These are phyloP conservation scores for Desmophyllum pertusum DNA, from an alignment of 92 coral and sea anemone species.

Conservation along the genomic window DNA sequence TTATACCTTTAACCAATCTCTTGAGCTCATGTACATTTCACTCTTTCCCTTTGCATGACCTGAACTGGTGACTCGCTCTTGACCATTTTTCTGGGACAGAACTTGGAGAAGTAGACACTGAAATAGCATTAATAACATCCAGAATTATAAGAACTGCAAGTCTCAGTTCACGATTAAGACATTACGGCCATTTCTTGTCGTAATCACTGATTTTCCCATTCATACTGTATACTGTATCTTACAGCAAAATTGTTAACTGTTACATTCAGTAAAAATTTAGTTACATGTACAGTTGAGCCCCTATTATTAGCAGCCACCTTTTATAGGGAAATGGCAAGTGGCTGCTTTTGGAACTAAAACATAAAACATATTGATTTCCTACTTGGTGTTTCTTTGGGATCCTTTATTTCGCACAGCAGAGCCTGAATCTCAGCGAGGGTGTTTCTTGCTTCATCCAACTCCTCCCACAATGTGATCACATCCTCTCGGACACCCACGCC, in stretches of 20 bases:
- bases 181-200: too few relatives aligned
- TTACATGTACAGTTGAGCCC: too few relatives aligned
- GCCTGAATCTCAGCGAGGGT: slow-evolving; percentile 96
- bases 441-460: slow-evolving; percentile 93
- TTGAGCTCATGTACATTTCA: slow-evolving; percentile 96
- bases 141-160: too few relatives aligned
- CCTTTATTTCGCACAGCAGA: slow-evolving; percentile 78
- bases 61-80: not conserved
- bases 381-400: slow-evolving; percentile 81
- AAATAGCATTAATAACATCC: not conserved
- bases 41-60: slow-evolving; percentile 50
- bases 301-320: too few relatives aligned
- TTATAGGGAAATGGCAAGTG: not conserved
- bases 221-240: too few relatives aligned
- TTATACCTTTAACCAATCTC: slow-evolving; percentile 98
- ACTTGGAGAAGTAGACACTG: slow-evolving; percentile 31
- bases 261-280: too few relatives aligned
- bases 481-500: slow-evolving; percentile 98
- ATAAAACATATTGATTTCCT: not conserved
- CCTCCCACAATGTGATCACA: slow-evolving; percentile 92
- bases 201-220: too few relatives aligned
- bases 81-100: slow-evolving; percentile 14
- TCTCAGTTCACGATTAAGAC: too few relatives aligned
- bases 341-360: not conserved
- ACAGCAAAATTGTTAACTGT: too few relatives aligned